A percentile compares a stretch with the other conserved stretches of the same genome.
Evolutionary conservation across 2,888 invertebrate genomes (phyloP).

Genomic region (Theodoxus fluviatilis): DNA sequence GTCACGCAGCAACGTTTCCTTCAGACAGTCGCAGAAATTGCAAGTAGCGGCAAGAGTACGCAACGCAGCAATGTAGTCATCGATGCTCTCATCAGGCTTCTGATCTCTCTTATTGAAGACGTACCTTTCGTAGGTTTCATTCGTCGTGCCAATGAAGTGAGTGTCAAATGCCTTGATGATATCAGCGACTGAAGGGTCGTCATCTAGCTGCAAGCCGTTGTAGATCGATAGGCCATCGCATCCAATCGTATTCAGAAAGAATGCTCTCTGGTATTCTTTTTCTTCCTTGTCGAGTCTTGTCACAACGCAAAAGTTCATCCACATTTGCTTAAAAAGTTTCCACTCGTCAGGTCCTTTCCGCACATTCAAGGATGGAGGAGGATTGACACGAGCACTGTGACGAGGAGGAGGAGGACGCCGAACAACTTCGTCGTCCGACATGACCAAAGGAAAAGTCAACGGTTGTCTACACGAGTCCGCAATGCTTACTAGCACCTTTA

Average conservation of each 20-base stretch:
- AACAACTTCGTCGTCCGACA: too few species aligned
- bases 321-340: too few species aligned
- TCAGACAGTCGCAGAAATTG: conserved; percentile 31
- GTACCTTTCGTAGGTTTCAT: neutral
- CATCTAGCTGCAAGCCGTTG: too few species aligned
- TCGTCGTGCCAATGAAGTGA: neutral
- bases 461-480: conserved; percentile 27
- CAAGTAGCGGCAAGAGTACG: conserved; percentile 29
- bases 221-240: too few species aligned
- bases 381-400: too few species aligned
- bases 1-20: conserved; percentile 28
- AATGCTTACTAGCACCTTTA: conserved; percentile 29
- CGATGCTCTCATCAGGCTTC: neutral
- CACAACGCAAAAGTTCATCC: too few species aligned
- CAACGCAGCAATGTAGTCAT: conserved; percentile 22
- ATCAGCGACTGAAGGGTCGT: neutral
- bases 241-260: too few species aligned
- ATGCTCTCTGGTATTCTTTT: neutral
- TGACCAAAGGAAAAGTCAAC: too few species aligned
- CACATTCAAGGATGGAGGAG: too few species aligned
- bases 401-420: too few species aligned
- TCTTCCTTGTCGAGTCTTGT: too few species aligned
- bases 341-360: conserved; percentile 28
- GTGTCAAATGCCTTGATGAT: too few species aligned
- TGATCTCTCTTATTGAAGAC: neutral